Evolutionary conservation across 1,140 invertebrate genomes (phyloP).

Genomic region (Drosophila auraria): DNA sequence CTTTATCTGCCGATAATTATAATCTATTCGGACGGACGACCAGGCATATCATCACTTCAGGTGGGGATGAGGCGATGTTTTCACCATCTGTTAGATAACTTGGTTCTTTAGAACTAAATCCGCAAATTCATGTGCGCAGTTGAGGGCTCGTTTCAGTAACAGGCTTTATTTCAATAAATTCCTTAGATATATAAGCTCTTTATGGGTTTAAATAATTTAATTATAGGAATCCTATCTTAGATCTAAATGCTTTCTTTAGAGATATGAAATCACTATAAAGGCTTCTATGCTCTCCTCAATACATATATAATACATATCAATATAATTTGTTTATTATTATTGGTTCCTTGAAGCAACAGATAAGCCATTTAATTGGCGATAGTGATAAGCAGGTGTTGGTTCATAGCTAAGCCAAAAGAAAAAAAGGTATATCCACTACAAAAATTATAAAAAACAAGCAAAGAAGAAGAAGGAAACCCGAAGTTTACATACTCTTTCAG

Average conservation of each 20-base stretch:
- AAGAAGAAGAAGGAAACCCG: no score
- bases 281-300: not conserved
- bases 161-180: not conserved
- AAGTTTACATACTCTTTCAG: no score
- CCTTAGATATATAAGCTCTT: no score
- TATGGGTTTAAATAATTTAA: no score
- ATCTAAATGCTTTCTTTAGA: not conserved
- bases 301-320: not conserved
- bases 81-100: slow-evolving; percentile 24
- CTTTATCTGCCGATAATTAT: slow-evolving; percentile 34
- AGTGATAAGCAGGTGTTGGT: not conserved
- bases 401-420: no score
- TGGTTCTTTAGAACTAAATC: slow-evolving; percentile 15
- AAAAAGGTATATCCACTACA: no score
- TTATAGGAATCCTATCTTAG: no score
- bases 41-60: slow-evolving; percentile 23
- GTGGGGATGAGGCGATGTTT: slow-evolving; percentile 10
- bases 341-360: not conserved
- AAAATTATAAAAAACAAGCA: no score
- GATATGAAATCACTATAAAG: not conserved
- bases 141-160: slow-evolving; percentile 1
- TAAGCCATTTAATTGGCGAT: slow-evolving; percentile 8
- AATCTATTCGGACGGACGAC: slow-evolving; percentile 17
- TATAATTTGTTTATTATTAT: slow-evolving; percentile 14
- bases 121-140: not conserved